Conservation (phyloP, 2,888 invertebrate species). For the Agrilus cyanescens region DNA sequence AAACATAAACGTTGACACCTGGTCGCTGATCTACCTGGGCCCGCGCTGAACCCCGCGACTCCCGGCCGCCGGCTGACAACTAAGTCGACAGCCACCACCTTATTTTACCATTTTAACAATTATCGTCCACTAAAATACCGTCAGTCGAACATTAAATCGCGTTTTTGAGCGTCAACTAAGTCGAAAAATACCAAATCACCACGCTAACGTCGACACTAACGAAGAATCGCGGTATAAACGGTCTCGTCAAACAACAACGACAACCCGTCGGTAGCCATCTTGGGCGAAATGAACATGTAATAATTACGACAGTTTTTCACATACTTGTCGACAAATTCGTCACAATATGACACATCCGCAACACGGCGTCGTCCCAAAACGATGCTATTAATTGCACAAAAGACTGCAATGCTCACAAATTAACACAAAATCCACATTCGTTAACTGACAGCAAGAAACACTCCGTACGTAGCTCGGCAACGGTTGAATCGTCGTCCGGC, state of each 20-base stretch:
- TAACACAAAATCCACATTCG: constrained; percentile 37
- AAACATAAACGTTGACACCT: constrained; percentile 15
- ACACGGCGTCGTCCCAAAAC: no score
- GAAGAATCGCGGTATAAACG: constrained; percentile 9
- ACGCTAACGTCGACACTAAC: constrained; percentile 8
- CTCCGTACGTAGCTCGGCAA: constrained; percentile 20
- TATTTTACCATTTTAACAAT: not conserved
- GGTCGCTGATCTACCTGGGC: constrained; percentile 10
- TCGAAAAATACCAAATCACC: constrained; percentile 9
- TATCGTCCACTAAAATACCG: constrained; percentile 23
- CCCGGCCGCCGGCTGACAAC: constrained; percentile 29
- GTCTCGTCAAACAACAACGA: constrained; percentile 11
- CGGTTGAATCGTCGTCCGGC: constrained; percentile 23
- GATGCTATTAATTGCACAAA: no score
- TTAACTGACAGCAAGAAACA: constrained; percentile 17
- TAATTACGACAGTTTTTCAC: constrained; percentile 4
- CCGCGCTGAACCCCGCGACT: constrained; percentile 32
- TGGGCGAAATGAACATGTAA: constrained; percentile 24
- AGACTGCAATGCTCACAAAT: constrained; percentile 8
- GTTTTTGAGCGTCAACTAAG: constrained; percentile 1
- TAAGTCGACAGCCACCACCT: constrained; percentile 21
- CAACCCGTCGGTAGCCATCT: constrained; percentile 38
- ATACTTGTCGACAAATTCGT: no score
- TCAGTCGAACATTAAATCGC: constrained; percentile 11
- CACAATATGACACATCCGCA: no score